Evolutionary conservation across 2,888 invertebrate genomes (phyloP).

Genomic region (Perizoma flavofasciatum): DNA sequence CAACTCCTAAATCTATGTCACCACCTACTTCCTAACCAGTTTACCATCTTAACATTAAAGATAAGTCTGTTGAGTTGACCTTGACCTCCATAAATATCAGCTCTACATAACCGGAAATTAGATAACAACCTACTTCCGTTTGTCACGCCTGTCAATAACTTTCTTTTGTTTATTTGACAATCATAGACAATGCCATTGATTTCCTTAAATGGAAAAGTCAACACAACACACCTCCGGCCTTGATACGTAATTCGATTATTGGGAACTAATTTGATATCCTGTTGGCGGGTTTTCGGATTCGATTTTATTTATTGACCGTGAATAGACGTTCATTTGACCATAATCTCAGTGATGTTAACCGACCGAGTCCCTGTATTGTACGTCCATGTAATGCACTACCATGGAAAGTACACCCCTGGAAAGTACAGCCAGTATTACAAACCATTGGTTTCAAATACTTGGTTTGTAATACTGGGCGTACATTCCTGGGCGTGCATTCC

Average conservation of each 20-base stretch:
- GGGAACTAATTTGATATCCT: constrained; percentile 37
- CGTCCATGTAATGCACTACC: too few relatives aligned
- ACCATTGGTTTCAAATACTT: too few relatives aligned
- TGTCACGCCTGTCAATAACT: constrained; percentile 61
- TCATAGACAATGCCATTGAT: constrained; percentile 34
- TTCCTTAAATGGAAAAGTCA: constrained; percentile 45
- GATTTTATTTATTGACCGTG: neutral
- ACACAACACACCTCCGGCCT: constrained; percentile 29
- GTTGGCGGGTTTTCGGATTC: constrained; percentile 22
- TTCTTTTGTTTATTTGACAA: constrained; percentile 55
- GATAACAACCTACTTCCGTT: constrained; percentile 65
- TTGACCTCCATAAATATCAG: constrained; percentile 55
- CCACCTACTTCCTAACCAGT: constrained; percentile 10
- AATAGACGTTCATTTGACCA: too few relatives aligned
- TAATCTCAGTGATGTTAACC: too few relatives aligned
- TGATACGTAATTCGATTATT: constrained; percentile 35
- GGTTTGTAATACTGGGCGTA: too few relatives aligned
- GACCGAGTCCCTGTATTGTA: too few relatives aligned
- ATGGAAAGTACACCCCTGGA: too few relatives aligned
- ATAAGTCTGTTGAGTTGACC: constrained; percentile 47
- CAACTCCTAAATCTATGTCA: neutral
- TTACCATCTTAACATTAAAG: constrained; percentile 11
- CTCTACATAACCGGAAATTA: constrained; percentile 56
- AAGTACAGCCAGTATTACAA: too few relatives aligned
- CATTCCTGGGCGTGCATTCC: too few relatives aligned